phyloP scores from a whole-genome alignment of 1,140 invertebrate species.

The Drosophila repletoides region DNA sequence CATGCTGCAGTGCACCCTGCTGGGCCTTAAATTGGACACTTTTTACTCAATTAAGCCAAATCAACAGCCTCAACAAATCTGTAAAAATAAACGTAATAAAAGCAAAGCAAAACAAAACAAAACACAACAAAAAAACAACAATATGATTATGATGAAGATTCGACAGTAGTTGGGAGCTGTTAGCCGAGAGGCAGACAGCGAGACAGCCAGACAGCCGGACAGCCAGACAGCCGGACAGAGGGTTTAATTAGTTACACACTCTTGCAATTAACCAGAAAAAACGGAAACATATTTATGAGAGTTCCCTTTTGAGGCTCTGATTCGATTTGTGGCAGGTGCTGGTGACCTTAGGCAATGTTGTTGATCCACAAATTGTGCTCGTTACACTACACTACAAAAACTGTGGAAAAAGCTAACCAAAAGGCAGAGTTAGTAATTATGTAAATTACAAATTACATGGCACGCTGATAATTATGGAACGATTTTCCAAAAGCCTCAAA shows the following conservation, averaged over 20 bases:
- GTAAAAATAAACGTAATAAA: neutral
- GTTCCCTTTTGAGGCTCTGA: conserved; percentile 10
- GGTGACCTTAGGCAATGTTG: conserved; percentile 67
- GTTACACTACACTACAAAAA: conserved; percentile 11
- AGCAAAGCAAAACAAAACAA: neutral
- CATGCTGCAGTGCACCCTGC: conserved; percentile 47
- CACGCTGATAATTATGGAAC: conserved; percentile 71
- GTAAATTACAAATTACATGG: conserved; percentile 78
- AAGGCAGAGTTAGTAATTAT: conserved; percentile 64
- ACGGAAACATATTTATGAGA: conserved; percentile 66
- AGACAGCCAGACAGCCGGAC: conserved; percentile 3
- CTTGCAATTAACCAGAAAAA: conserved; percentile 17
- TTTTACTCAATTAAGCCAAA: conserved; percentile 78
- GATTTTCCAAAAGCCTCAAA: conserved; percentile 68
- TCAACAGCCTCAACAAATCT: conserved; percentile 37
- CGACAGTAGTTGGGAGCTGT: conserved; percentile 20
- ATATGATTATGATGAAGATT: conserved; percentile 30
- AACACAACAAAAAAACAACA: conserved; percentile 16
- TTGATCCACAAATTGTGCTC: conserved; percentile 45
- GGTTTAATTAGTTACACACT: conserved; percentile 54
- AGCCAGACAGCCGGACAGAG: conserved; percentile 20
- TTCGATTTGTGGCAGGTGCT: conserved; percentile 13
- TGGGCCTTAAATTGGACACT: conserved; percentile 60
- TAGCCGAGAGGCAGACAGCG: conserved; percentile 32
- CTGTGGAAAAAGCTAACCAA: conserved; percentile 17